phyloP scores from a whole-genome alignment of 2,113 vertebrate species.

The Spermophilus dauricus region DNA sequence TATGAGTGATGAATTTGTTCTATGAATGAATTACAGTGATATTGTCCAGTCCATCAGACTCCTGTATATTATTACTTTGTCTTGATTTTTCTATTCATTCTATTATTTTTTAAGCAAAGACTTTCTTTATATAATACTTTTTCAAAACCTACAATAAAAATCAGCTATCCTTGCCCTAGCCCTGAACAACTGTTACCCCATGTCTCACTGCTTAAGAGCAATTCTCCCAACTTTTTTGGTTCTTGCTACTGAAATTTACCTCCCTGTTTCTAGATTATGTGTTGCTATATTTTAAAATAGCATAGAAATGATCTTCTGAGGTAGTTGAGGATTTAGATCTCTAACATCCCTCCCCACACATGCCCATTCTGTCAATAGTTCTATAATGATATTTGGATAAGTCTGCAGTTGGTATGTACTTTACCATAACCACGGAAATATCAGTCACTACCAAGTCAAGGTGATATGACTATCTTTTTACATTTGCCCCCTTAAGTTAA shows the following conservation, averaged over 20 bases:
- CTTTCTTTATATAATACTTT: background rate
- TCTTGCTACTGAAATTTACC: background rate
- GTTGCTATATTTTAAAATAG: background rate
- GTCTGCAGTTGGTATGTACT: background rate
- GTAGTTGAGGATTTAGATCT: background rate
- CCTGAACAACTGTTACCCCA: background rate
- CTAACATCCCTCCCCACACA: background rate
- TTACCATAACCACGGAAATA: background rate
- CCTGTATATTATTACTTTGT: background rate
- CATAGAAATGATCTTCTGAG: background rate
- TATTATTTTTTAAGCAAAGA: slow-evolving; percentile 30
- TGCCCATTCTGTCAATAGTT: background rate
- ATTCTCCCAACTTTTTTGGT: background rate
- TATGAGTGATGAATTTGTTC: background rate
- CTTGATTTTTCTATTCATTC: background rate
- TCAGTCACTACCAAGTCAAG: background rate
- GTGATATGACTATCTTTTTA: background rate
- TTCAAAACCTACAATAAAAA: background rate
- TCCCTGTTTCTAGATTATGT: background rate
- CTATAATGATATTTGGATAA: background rate
- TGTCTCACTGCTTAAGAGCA: background rate
- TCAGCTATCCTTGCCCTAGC: background rate
- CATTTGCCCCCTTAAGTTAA: background rate
- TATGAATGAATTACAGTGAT: background rate
- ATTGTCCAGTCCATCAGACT: background rate